Evolutionary conservation across 2,797 vertebrate genomes (phyloP).

Genomic region (Sebastiscus albofasciatus): DNA sequence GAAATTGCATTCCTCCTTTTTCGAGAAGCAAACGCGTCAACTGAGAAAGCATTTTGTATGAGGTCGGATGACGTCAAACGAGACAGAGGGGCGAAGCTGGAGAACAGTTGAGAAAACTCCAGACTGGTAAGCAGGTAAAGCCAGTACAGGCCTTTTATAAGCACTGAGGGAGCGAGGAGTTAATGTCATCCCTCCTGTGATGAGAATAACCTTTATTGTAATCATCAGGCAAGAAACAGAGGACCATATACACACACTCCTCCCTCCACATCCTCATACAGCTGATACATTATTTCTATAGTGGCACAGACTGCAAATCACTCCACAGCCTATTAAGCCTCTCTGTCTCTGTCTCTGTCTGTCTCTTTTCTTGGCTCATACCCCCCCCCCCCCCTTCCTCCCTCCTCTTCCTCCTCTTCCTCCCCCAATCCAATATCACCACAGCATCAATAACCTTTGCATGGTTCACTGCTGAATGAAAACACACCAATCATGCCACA

Average conservation of each 20-base stretch:
- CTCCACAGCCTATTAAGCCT: slow-evolving; percentile 50
- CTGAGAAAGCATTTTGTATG: slow-evolving; percentile 49
- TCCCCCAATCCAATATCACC: slow-evolving; percentile 48
- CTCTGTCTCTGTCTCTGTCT: slow-evolving; percentile 40
- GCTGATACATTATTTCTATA: slow-evolving; percentile 53
- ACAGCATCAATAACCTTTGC: slow-evolving; percentile 63
- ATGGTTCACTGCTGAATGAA: slow-evolving; percentile 45
- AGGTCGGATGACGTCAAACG: slow-evolving; percentile 69
- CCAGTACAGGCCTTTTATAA: slow-evolving; percentile 17
- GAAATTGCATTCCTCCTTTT: slow-evolving; percentile 58
- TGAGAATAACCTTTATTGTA: slow-evolving; percentile 67
- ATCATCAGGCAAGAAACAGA: slow-evolving; percentile 54
- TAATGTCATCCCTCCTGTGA: slow-evolving; percentile 65
- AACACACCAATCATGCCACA: slow-evolving; percentile 35
- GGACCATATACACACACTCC: slow-evolving; percentile 13
- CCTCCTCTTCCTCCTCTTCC: not conserved
- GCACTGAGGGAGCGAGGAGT: slow-evolving; percentile 36
- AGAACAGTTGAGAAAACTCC: slow-evolving; percentile 45
- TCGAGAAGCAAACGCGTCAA: slow-evolving; percentile 50
- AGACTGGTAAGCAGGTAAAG: slow-evolving; percentile 49
- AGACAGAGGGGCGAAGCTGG: slow-evolving; percentile 21
- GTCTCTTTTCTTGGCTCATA: slow-evolving; percentile 38
- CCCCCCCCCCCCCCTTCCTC: not conserved
- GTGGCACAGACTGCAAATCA: slow-evolving; percentile 61
- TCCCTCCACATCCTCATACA: slow-evolving; percentile 39